These are phyloP conservation scores for Littorina saxatilis DNA, from an alignment of 1,140 invertebrate species.

Conservation along the genomic window DNA sequence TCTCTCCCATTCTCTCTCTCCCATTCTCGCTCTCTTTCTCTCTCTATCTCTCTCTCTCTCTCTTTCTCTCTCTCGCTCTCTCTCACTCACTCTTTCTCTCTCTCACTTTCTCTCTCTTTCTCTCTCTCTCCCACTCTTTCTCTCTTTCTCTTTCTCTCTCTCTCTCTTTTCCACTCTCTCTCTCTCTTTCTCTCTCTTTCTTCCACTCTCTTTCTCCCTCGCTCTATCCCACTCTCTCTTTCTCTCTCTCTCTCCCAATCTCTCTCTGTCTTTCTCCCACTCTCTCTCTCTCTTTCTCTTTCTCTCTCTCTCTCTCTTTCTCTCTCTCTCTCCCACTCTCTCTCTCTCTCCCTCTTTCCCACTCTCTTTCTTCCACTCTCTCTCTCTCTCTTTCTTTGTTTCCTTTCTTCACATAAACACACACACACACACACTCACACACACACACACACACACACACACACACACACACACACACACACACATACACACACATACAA, in stretches of 20 bases:
- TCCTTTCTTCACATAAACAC: slow-evolving; percentile 13
- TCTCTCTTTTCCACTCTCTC: slow-evolving; percentile 33
- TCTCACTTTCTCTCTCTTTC: slow-evolving; percentile 38
- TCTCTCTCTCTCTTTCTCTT: slow-evolving; percentile 34
- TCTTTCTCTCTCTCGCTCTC: slow-evolving; percentile 31
- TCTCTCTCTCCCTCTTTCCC: slow-evolving; percentile 41
- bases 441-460: too few species aligned
- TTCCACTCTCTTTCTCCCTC: slow-evolving; percentile 12
- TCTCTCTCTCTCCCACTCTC: slow-evolving; percentile 40
- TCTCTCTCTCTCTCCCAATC: background rate
- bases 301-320: slow-evolving; percentile 27
- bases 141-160: slow-evolving; percentile 3
- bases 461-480: too few species aligned
- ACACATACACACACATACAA: too few species aligned
- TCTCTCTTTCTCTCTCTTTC: slow-evolving; percentile 42
- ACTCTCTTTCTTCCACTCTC: slow-evolving; percentile 40
- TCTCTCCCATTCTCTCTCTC: background rate
- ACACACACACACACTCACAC: background rate
- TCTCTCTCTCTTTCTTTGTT: slow-evolving; percentile 41
- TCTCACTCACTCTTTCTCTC: slow-evolving; percentile 33
- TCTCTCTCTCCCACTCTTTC: slow-evolving; percentile 42
- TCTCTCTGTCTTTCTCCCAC: slow-evolving; percentile 30
- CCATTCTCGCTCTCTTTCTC: slow-evolving; percentile 16
- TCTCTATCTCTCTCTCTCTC: slow-evolving; percentile 35
- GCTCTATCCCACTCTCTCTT: background rate